A percentile compares a stretch with the other conserved stretches of the same genome.
Evolutionary conservation across 2,888 invertebrate genomes (phyloP).

Genomic region (Mesoligia furuncula): DNA sequence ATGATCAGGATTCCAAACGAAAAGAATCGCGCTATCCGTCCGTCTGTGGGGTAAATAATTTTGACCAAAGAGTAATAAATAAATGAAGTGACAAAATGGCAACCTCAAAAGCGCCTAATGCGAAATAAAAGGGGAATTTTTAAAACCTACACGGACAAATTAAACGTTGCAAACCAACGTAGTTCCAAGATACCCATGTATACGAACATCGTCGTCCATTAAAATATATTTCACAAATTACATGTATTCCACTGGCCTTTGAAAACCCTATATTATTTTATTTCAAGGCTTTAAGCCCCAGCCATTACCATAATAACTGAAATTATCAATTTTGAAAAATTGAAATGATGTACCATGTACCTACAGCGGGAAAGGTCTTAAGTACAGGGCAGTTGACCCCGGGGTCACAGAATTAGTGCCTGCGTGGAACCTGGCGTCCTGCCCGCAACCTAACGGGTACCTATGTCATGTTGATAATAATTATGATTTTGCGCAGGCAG

Average conservation of each 20-base stretch:
- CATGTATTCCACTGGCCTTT: slow-evolving; percentile 37
- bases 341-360: slow-evolving; percentile 38
- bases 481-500: slow-evolving; percentile 16
- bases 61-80: slow-evolving; percentile 8
- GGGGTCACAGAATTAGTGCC: slow-evolving; percentile 67
- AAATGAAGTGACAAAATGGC: neutral
- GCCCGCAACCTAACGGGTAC: slow-evolving; percentile 52
- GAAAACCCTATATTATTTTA: slow-evolving; percentile 33
- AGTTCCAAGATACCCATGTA: slow-evolving; percentile 3
- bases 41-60: neutral
- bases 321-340: slow-evolving; percentile 58
- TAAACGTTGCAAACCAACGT: neutral
- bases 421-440: slow-evolving; percentile 35
- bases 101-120: neutral
- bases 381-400: slow-evolving; percentile 63
- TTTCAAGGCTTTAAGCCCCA: slow-evolving; percentile 34
- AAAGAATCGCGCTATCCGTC: too few relatives aligned
- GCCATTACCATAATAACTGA: slow-evolving; percentile 53
- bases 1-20: neutral
- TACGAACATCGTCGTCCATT: slow-evolving; percentile 21
- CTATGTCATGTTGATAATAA: slow-evolving; percentile 32
- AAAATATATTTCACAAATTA: slow-evolving; percentile 51
- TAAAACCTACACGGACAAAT: neutral
- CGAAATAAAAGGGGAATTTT: neutral
- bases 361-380: slow-evolving; percentile 41